phyloP scores from a whole-genome alignment of 2,888 invertebrate genomes.

The Spisula subtruncata region DNA sequence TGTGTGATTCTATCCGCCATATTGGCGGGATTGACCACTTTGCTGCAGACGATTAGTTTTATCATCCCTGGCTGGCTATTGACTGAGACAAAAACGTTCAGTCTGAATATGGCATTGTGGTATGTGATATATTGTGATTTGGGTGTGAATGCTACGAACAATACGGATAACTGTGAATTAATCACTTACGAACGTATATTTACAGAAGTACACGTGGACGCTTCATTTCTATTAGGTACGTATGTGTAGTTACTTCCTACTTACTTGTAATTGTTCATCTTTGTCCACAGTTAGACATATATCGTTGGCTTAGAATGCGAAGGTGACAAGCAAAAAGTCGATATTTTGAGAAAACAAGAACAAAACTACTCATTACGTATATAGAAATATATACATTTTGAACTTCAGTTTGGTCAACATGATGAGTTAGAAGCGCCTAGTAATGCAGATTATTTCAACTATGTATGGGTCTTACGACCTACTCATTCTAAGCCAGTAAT shows the following conservation, averaged over 20 bases:
- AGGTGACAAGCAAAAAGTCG: too few species aligned
- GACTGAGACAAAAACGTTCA: slow-evolving; percentile 30
- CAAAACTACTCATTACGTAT: too few species aligned
- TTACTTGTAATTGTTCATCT: too few species aligned
- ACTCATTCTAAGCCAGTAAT: too few species aligned
- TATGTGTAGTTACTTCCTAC: not conserved
- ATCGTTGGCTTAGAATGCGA: too few species aligned
- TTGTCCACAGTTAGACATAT: too few species aligned
- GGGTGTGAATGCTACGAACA: not conserved
- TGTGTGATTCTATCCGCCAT: slow-evolving; percentile 38
- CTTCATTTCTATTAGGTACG: slow-evolving; percentile 23
- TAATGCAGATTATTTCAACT: too few species aligned
- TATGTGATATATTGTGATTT: slow-evolving; percentile 51
- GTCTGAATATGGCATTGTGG: slow-evolving; percentile 60
- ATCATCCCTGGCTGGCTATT: slow-evolving; percentile 56
- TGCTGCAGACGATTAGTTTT: slow-evolving; percentile 44
- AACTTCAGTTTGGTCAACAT: too few species aligned
- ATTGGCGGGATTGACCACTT: slow-evolving; percentile 47
- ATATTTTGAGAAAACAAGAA: too few species aligned
- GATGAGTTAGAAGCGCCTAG: too few species aligned
- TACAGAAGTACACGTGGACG: not conserved
- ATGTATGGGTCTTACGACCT: too few species aligned
- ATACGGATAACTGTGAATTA: slow-evolving; percentile 34
- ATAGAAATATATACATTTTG: too few species aligned
- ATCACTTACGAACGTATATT: slow-evolving; percentile 35